A percentile compares a stretch with the other conserved stretches of the same genome.
These are phyloP conservation scores for Pangasius djambal DNA, from an alignment of 2,797 vertebrate species.

Conservation along the genomic window DNA sequence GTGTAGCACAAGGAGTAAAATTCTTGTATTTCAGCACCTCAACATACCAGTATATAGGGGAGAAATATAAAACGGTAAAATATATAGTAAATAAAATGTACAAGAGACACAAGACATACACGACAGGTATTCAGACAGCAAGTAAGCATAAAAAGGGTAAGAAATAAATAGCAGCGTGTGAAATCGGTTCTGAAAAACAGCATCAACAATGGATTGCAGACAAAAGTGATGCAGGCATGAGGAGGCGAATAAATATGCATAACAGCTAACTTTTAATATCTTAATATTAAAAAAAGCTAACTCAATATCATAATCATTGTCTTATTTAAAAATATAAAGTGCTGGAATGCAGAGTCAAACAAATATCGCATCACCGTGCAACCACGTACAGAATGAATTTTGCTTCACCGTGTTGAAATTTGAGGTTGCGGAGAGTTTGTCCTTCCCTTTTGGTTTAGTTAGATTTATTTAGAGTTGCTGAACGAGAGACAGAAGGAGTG, in stretches of 20 bases:
- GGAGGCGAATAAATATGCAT: not conserved
- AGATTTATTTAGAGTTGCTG: not conserved
- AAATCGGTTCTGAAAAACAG: not conserved
- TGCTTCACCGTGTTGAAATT: not conserved
- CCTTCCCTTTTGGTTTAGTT: not conserved
- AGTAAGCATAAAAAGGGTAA: not conserved
- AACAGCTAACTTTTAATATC: too few relatives aligned
- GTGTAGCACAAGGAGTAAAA: not conserved
- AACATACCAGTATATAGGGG: not conserved
- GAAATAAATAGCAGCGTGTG: not conserved
- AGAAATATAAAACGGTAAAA: not conserved
- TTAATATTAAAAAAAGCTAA: not conserved
- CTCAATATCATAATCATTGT: not conserved
- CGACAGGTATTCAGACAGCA: not conserved
- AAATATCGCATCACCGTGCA: not conserved
- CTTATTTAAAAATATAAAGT: conserved; percentile 13
- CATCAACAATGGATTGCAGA: not conserved
- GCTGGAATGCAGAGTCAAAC: not conserved
- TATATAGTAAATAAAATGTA: not conserved
- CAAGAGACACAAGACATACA: not conserved
- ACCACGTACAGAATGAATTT: not conserved
- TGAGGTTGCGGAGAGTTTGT: not conserved
- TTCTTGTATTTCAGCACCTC: not conserved
- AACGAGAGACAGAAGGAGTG: not conserved
- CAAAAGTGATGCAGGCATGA: not conserved